phyloP scores from a whole-genome alignment of 2,113 vertebrate species.

The Arvicanthis niloticus region DNA sequence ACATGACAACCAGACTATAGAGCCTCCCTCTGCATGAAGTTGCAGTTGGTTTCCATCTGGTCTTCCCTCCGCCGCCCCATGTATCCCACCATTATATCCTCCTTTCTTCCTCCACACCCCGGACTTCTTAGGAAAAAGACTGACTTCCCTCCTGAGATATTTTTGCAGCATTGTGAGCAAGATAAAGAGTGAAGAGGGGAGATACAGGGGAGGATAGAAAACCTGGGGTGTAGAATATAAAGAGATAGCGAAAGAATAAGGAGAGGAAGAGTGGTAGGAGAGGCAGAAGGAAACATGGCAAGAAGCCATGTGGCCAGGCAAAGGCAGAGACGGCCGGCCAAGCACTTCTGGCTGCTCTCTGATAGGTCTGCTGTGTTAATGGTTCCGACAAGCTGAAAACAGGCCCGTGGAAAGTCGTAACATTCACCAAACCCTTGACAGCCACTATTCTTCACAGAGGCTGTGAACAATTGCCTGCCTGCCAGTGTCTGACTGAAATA shows the following conservation, averaged over 20 bases:
- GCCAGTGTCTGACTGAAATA: conserved; percentile 84
- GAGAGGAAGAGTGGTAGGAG: rapidly evolving
- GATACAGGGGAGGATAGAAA: neutral
- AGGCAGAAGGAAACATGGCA: rapidly evolving
- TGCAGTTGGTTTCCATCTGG: neutral
- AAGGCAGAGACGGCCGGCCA: rapidly evolving
- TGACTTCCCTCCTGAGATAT: neutral
- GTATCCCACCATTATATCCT: neutral
- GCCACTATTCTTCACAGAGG: conserved; percentile 82
- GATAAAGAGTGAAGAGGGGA: neutral
- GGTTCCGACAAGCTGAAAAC: conserved; percentile 75
- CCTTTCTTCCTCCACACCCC: neutral
- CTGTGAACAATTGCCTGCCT: conserved; percentile 83
- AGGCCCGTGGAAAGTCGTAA: conserved; percentile 68
- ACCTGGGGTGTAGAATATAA: neutral
- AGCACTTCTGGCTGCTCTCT: neutral
- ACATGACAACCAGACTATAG: no score
- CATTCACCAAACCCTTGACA: conserved; percentile 78
- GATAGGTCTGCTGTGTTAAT: conserved; percentile 12
- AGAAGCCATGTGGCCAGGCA: neutral
- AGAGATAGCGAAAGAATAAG: no score
- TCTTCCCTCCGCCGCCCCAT: neutral
- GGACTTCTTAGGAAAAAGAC: neutral
- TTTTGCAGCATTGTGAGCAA: neutral
- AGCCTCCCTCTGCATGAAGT: no score